Evolutionary conservation across 1,140 invertebrate species (phyloP), one percentile per base, ranked within the genome.

Genomic region (Antheraea pernyi): DNA sequence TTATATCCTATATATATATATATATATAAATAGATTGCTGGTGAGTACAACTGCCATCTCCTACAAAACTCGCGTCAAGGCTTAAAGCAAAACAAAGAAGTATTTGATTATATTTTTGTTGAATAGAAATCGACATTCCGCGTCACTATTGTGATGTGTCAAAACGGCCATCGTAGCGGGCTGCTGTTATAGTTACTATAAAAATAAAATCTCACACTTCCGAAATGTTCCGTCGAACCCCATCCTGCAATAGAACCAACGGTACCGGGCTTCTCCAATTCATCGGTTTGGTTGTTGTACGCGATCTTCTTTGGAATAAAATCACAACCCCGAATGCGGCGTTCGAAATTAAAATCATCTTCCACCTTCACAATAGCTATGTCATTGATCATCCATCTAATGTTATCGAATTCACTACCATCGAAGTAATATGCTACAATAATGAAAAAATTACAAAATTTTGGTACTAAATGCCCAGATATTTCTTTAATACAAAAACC

Each of bases 341-440:
- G 72, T 6, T 86, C 48, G 64, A 91, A 91, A 71, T 89, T 84
- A 65, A 91, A 88, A 0, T 80, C 67, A 18, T 83, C 82, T 19
- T 91, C 85, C 0, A 85, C 82, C 60, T 82, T 87, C 6, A 91
- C 86, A 0, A 91, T 82, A 0, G 88, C 86, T 59, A 91, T 89
- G 60, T 91, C 88, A 53, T 85, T 83, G 10, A 80, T 71, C 85
- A 91, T 91, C 88, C 88, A 91, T 0, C 82, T 74, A 10, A 89
- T 86, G 60, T 89, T 91, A 61, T 88, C 81, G 42, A 85, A 84
- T 0, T 83, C 74, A n/a, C 74, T 39, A 0, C 84, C 88, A 22
- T 91, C 88, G 46, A 75, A 91, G 19, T 80, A 77, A 58, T 91
- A 91, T 48, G 72, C 86, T 88, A 4, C n/a, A 42, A 42, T 42